phyloP scores from a whole-genome alignment of 2,797 vertebrate genomes.

The Myotis daubentonii region DNA sequence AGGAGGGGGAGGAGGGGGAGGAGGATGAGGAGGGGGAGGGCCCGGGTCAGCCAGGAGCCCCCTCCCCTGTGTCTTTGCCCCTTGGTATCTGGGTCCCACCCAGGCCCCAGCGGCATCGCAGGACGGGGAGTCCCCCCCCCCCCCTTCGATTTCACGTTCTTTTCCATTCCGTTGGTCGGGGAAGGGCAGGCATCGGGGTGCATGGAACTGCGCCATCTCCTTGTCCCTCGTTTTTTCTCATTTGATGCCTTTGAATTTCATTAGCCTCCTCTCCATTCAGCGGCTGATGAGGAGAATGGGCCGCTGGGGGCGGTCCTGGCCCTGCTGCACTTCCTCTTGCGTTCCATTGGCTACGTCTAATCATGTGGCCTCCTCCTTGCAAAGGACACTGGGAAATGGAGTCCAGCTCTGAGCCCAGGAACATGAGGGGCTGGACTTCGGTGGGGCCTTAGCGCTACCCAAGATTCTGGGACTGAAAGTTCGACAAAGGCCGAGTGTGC shows the following conservation, averaged over 20 bases:
- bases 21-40: no score
- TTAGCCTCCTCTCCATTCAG: no score
- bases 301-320: neutral
- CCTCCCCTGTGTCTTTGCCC: neutral
- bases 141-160: neutral
- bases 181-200: neutral
- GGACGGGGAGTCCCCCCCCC: neutral
- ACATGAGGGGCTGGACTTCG: neutral
- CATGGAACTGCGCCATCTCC: no score
- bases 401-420: neutral
- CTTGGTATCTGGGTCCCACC: neutral
- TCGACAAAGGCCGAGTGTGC: neutral
- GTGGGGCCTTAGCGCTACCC: neutral
- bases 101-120: neutral
- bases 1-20: accelerated
- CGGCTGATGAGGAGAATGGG: neutral
- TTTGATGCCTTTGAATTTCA: neutral
- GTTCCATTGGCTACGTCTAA: neutral
- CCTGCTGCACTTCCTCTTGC: neutral
- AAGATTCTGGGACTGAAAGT: neutral
- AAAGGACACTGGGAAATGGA: neutral
- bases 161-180: neutral
- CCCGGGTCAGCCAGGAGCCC: neutral
- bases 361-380: neutral
- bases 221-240: neutral